Percentiles rank a stretch among this genome's conserved stretches.
Conservation (phyloP, 2,888 invertebrate species). For the Noctua janthina region DNA sequence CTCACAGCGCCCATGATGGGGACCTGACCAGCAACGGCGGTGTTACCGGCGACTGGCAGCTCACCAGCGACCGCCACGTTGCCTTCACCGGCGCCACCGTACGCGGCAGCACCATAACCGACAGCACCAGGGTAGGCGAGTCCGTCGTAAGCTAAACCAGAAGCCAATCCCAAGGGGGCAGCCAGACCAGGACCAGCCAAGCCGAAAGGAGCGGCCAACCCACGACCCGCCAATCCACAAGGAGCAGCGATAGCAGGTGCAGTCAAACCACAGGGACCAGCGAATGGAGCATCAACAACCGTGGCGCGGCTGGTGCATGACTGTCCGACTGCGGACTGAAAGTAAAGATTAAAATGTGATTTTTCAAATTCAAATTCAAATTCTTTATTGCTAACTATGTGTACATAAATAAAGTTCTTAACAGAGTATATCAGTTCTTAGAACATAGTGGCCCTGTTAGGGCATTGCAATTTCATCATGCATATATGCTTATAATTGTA, state of each 20-base stretch:
- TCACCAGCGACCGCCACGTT: constrained; percentile 63
- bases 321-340: neutral
- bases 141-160: constrained; percentile 10
- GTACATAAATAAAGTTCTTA: no score
- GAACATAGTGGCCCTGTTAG: no score
- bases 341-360: neutral
- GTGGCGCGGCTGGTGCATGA: neutral
- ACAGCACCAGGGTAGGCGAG: neutral
- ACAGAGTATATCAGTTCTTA: no score
- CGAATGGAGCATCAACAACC: neutral
- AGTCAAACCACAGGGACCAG: neutral
- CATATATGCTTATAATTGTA: no score
- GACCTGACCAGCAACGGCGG: constrained; percentile 36
- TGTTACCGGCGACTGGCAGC: constrained; percentile 59
- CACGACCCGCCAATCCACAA: neutral
- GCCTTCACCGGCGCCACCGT: constrained; percentile 67
- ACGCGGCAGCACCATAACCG: constrained; percentile 14
- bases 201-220: neutral
- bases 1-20: constrained; percentile 49
- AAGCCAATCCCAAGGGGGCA: constrained; percentile 1
- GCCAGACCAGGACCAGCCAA: neutral
- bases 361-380: no score
- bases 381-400: no score
- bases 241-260: neutral
- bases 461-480: no score